Evolutionary conservation across 2,888 invertebrate genomes (phyloP).

Genomic region (Nycteola revayana): DNA sequence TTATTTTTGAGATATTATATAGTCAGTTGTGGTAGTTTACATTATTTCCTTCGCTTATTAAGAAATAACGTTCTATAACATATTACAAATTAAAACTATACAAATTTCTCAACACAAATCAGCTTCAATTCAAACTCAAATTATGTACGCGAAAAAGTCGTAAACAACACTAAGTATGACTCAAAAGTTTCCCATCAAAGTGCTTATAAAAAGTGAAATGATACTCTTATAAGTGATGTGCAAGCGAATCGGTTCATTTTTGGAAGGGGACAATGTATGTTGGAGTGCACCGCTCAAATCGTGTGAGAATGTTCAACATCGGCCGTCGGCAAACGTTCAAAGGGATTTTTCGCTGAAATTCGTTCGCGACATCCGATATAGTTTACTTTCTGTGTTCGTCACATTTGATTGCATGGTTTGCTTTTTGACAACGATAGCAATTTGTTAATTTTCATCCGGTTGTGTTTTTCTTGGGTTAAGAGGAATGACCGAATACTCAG

Average conservation of each 20-base stretch:
- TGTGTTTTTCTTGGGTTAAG: neutral
- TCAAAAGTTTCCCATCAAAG: no score
- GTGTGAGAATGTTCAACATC: conserved; percentile 77
- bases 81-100: no score
- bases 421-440: conserved; percentile 15
- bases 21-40: no score
- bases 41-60: no score
- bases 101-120: no score
- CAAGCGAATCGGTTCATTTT: conserved; percentile 49
- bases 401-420: conserved; percentile 34
- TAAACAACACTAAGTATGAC: no score
- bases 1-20: no score
- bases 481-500: no score
- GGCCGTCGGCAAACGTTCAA: conserved; percentile 66
- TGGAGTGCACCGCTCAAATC: conserved; percentile 46
- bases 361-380: conserved; percentile 60
- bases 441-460: neutral
- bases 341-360: conserved; percentile 67
- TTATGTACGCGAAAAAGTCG: no score
- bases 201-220: conserved; percentile 14
- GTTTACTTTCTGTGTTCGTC: conserved; percentile 44
- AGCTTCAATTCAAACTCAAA: no score
- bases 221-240: conserved; percentile 26
- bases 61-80: no score
- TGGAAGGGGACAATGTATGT: conserved; percentile 51